A percentile compares a stretch with the other conserved stretches of the same genome.
These are phyloP conservation scores for Actias luna DNA, from an alignment of 2,888 invertebrate genomes.

Conservation along the genomic window DNA sequence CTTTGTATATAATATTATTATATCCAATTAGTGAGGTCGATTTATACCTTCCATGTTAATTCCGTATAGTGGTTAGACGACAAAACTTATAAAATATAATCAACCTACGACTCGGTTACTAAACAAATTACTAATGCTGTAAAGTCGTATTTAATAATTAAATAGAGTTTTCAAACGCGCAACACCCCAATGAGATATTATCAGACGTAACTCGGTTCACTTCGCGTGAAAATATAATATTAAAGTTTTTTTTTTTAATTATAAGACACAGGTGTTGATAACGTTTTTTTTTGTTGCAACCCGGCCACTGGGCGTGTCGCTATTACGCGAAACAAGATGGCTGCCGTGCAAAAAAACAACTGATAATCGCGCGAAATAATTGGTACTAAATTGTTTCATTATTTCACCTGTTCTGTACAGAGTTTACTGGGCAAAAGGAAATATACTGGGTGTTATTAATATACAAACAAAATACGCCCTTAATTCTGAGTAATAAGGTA, in stretches of 20 bases:
- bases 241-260: constrained; percentile 7
- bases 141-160: constrained; percentile 2
- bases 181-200: background rate
- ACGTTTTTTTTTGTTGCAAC: constrained; percentile 15
- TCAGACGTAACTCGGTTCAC: constrained; percentile 1
- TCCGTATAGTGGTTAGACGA: background rate
- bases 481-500: constrained; percentile 13
- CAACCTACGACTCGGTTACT: background rate
- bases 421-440: constrained; percentile 20
- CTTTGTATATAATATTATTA: background rate
- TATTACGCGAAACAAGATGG: constrained; percentile 58
- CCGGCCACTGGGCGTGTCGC: constrained; percentile 49
- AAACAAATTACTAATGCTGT: background rate
- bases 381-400: constrained; percentile 66
- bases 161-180: constrained; percentile 9
- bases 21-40: background rate
- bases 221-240: constrained; percentile 10
- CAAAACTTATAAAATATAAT: constrained; percentile 6
- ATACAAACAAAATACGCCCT: constrained; percentile 6
- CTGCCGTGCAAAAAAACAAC: constrained; percentile 49
- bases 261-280: constrained; percentile 16
- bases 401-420: constrained; percentile 51
- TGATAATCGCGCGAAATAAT: constrained; percentile 58
- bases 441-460: constrained; percentile 10
- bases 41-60: background rate